A percentile compares a stretch with the other conserved stretches of the same genome.
These are phyloP conservation scores for Tympanuchus pallidicinctus DNA, from an alignment of 2,113 vertebrate species.

Conservation along the genomic window DNA sequence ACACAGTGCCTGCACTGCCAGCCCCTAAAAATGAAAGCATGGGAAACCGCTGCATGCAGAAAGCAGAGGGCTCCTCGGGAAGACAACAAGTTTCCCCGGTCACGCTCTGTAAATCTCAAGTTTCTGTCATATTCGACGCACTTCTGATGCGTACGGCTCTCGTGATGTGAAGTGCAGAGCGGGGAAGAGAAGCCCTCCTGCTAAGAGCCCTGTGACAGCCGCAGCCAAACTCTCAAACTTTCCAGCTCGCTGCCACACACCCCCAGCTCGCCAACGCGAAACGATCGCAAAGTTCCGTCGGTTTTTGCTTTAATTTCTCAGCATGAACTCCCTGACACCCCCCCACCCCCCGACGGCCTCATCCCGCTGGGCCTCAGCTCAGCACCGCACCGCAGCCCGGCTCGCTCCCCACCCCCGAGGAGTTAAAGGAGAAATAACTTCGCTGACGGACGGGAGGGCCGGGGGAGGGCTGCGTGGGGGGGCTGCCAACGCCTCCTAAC, in stretches of 20 bases:
- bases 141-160: background rate
- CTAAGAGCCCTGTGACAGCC: background rate
- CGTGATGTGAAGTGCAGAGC: rapidly evolving
- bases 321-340: rapidly evolving
- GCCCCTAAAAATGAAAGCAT: background rate
- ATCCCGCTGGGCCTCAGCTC: too few species aligned
- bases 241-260: background rate
- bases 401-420: too few species aligned
- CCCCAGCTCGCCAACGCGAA: background rate
- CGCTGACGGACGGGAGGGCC: background rate
- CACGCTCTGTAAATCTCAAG: rapidly evolving
- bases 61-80: background rate
- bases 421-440: background rate
- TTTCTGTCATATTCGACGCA: rapidly evolving
- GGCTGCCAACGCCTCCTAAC: too few species aligned
- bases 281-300: rapidly evolving
- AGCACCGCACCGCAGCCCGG: too few species aligned
- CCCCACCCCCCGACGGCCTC: too few species aligned
- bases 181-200: background rate
- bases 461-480: too few species aligned
- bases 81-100: background rate
- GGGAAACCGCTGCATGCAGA: background rate
- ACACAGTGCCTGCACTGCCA: background rate
- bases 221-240: background rate
- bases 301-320: background rate